Evolutionary conservation across 2,797 vertebrate genomes (phyloP), one percentile per base, ranked within the genome.

Genomic region (Siniperca obscura): DNA sequence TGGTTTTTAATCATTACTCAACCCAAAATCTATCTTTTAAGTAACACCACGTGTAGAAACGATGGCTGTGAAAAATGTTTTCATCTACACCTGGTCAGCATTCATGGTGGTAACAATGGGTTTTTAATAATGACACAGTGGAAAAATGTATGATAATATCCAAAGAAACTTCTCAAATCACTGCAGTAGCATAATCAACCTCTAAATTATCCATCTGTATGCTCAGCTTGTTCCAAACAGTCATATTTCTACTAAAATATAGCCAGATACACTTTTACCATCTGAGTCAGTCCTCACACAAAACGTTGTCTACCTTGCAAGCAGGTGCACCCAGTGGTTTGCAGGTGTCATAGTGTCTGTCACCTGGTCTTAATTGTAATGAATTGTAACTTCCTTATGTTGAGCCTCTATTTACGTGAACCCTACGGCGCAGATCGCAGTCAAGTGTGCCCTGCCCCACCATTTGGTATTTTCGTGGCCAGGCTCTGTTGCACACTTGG

Each of bases 1-100:
- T 38, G 11, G 53, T 53, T 46, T 34, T 74, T 64, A 36, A 14
- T 67, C 38, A 71, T 62, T 57, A 40, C 40, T 70, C 17, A 76
- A 46, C 17, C 22, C 12, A 34, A 22, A 78, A 61, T 46, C 7
- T 52, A 1, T 40, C 2, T 19, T 66, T 68, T 40, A 21, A 25
- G 21, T 55, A 11, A 46, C 27, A 48, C 11, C 21, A 4, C 7
- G 2, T 64, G 16, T 40, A 38, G 9, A 52, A 42, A 68, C 11
- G 1, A 16, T 27, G 17, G 44, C 12, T 44, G 1, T 57, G 22
- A 76, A n/a, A 17, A 19, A 2, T 40, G 8, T 25, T 60, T 38
- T 60, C 4, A 71, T n/a, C 12, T 11, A 27, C 50, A 44, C 7
- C 34, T 34, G 57, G 42, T 76, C 38, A 50, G 30, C 4, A 44